Conservation (phyloP, 1,140 invertebrate species). For the Aporrectodea caliginosa region DNA sequence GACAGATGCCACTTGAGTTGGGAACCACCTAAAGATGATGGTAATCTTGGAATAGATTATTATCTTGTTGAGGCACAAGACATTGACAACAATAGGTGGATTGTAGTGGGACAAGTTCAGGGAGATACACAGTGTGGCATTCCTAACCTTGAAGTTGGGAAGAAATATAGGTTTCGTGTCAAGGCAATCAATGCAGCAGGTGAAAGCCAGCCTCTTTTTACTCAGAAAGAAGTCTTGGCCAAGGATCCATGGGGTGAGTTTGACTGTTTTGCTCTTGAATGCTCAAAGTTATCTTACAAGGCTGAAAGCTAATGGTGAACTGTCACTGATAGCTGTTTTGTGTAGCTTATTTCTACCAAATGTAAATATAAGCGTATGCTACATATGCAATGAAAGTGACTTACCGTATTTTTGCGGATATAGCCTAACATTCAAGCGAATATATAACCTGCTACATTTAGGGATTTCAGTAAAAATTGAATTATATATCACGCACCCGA, state of each 20-base stretch:
- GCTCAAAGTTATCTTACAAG: too few species aligned
- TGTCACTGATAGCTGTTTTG: too few species aligned
- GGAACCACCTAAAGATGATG: conserved; percentile 77
- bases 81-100: conserved; percentile 61
- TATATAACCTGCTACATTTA: too few species aligned
- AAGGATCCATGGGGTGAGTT: conserved; percentile 91
- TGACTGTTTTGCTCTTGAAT: not conserved
- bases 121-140: conserved; percentile 51
- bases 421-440: too few species aligned
- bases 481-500: too few species aligned
- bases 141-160: conserved; percentile 73
- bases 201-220: conserved; percentile 81
- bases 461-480: too few species aligned
- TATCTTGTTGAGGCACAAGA: conserved; percentile 92
- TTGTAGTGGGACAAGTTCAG: conserved; percentile 68
- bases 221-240: conserved; percentile 80
- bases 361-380: too few species aligned
- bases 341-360: too few species aligned
- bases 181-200: conserved; percentile 91
- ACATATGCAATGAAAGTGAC: too few species aligned
- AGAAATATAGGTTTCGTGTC: conserved; percentile 92
- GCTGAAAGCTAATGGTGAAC: too few species aligned
- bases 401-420: too few species aligned
- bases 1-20: conserved; percentile 88
- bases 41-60: conserved; percentile 83